A percentile compares a stretch with the other conserved stretches of the same genome.
These are phyloP conservation scores for Philaenus spumarius DNA, from an alignment of 1,140 invertebrate species.

Conservation along the genomic window DNA sequence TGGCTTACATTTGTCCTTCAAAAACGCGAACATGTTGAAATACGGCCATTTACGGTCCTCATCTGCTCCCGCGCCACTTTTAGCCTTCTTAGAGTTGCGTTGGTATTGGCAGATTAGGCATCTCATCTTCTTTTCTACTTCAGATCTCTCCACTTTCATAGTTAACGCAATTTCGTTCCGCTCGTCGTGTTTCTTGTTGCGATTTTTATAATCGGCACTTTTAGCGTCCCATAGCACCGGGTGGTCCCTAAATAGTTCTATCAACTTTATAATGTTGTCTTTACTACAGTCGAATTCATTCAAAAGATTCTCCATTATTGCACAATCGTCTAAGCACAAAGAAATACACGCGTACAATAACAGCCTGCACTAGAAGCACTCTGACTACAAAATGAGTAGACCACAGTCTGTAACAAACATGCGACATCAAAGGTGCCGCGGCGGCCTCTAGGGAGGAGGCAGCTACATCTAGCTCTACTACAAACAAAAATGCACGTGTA, in stretches of 20 bases:
- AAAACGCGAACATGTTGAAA: constrained; percentile 10
- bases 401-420: too few species aligned
- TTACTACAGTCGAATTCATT: constrained; percentile 14
- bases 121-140: constrained; percentile 14
- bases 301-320: constrained; percentile 16
- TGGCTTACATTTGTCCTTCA: constrained; percentile 11
- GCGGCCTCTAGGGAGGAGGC: too few species aligned
- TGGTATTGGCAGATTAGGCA: too few species aligned
- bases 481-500: too few species aligned
- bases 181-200: constrained; percentile 15
- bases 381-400: too few species aligned
- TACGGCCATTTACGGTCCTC: constrained; percentile 7
- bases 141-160: constrained; percentile 13
- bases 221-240: constrained; percentile 21
- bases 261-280: constrained; percentile 17
- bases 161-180: constrained; percentile 8
- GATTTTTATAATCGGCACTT: constrained; percentile 11
- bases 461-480: too few species aligned
- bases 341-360: too few species aligned
- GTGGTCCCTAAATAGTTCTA: constrained; percentile 18
- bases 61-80: too few species aligned
- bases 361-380: too few species aligned
- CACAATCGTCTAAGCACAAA: constrained; percentile 1
- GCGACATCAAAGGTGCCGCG: too few species aligned
- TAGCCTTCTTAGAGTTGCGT: too few species aligned